Conservation (phyloP, 2,113 vertebrate species). For the Stegostoma tigrinum region DNA sequence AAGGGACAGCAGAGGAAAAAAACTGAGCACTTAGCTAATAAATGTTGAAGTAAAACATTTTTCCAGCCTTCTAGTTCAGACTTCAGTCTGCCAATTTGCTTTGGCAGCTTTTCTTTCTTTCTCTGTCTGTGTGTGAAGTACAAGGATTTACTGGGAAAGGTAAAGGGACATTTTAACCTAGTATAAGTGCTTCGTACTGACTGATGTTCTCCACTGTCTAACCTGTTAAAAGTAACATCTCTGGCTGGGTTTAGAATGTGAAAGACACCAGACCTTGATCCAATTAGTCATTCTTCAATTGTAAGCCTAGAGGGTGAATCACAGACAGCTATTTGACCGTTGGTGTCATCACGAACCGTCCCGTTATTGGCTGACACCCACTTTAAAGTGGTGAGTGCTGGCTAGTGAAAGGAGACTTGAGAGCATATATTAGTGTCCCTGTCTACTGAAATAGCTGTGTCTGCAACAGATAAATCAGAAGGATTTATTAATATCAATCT, state of each 20-base stretch:
- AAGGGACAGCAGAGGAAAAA: not conserved
- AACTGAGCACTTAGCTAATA: not conserved
- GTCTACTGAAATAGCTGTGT: not conserved
- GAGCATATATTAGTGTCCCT: not conserved
- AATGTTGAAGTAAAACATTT: not conserved
- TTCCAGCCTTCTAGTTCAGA: not conserved
- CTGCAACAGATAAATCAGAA: not conserved
- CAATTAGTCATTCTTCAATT: not conserved
- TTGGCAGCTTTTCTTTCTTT: not conserved
- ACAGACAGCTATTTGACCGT: not conserved
- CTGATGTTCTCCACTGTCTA: not conserved
- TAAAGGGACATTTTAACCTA: not conserved
- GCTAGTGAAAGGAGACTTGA: not conserved
- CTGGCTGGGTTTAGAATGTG: not conserved
- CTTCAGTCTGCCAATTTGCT: not conserved
- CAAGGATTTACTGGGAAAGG: not conserved
- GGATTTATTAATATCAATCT: slow-evolving; percentile 6
- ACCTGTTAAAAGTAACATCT: not conserved
- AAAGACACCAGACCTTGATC: not conserved
- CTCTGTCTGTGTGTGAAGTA: not conserved
- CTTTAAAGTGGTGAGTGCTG: not conserved
- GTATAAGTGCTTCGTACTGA: not conserved
- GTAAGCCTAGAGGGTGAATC: not conserved
- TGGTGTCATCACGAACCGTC: not conserved
- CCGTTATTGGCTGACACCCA: not conserved